A percentile compares a stretch with the other conserved stretches of the same genome.
Evolutionary conservation across 2,113 vertebrate genomes (phyloP).

Genomic region (Beaufortia kweichowensis): DNA sequence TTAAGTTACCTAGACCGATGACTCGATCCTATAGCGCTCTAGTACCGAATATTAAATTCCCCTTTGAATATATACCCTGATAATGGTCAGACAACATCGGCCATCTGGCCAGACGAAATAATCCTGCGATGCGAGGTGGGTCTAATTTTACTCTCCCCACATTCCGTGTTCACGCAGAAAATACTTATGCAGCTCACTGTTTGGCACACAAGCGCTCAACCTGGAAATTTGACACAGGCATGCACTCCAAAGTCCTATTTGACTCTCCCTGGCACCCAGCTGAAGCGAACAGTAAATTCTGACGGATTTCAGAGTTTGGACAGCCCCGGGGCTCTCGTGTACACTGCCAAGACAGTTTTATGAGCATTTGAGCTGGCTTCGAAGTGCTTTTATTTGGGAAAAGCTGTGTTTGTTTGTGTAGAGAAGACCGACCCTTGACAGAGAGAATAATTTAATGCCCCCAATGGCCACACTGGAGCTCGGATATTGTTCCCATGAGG

Average conservation of each 20-base stretch:
- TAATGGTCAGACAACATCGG: not conserved
- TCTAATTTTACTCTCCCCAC: conserved; percentile 8
- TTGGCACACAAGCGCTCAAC: not conserved
- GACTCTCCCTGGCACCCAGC: not conserved
- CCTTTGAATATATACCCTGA: not conserved
- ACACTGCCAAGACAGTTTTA: conserved; percentile 27
- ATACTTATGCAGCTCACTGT: conserved; percentile 12
- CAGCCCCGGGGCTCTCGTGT: not conserved
- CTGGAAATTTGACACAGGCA: not conserved
- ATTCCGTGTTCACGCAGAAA: conserved; percentile 33
- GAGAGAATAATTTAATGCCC: conserved; percentile 9
- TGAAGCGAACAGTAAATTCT: not conserved
- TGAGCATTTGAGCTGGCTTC: conserved; percentile 18
- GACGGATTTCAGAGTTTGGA: conserved; percentile 17
- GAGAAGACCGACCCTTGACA: conserved; percentile 19
- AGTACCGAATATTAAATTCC: not conserved
- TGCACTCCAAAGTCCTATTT: not conserved
- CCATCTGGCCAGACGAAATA: conserved; percentile 22
- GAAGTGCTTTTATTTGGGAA: conserved; percentile 31
- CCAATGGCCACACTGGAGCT: conserved; percentile 28
- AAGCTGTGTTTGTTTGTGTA: conserved; percentile 29
- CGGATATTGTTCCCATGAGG: not conserved
- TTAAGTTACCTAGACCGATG: conserved; percentile 12
- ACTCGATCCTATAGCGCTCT: not conserved
- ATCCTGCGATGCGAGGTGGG: not conserved